Percentiles rank a stretch among this genome's conserved stretches.
Evolutionary conservation across 1,140 invertebrate species (phyloP).

Genomic region (Chelonus insularis): DNA sequence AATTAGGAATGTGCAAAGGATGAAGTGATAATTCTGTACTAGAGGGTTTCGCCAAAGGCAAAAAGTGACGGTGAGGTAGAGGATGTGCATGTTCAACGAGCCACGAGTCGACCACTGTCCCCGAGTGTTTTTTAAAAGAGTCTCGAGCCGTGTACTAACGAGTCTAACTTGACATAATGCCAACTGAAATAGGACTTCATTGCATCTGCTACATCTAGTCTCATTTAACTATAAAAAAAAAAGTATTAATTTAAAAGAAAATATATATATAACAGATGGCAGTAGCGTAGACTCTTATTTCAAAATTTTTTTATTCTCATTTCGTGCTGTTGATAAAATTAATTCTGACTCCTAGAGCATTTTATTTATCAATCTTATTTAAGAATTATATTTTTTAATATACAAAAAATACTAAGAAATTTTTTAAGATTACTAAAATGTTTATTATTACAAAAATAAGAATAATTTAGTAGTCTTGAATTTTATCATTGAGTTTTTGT

Average conservation of each 20-base stretch:
- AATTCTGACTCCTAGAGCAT: no score
- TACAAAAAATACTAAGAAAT: no score
- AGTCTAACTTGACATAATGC: slow-evolving; percentile 61
- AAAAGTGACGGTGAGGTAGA: slow-evolving; percentile 32
- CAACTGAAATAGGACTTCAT: slow-evolving; percentile 57
- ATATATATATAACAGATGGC: neutral
- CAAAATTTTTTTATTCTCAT: no score
- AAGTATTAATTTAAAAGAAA: neutral
- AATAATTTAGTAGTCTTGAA: no score
- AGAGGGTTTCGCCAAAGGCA: neutral
- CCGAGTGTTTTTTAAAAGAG: slow-evolving; percentile 39
- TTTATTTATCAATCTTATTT: no score
- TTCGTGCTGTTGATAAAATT: no score
- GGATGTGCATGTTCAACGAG: slow-evolving; percentile 56
- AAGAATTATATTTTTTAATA: no score
- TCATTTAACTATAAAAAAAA: neutral
- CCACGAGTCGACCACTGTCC: slow-evolving; percentile 45
- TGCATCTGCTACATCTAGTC: slow-evolving; percentile 38
- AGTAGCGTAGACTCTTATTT: no score
- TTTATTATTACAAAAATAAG: no score
- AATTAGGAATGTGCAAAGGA: neutral
- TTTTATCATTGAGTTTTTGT: no score
- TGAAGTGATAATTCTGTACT: slow-evolving; percentile 38
- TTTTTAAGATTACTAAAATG: no score
- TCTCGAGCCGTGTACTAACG: slow-evolving; percentile 55